Evolutionary conservation across 2,888 invertebrate species (phyloP).

Genomic region (Mellilla xanthometata): DNA sequence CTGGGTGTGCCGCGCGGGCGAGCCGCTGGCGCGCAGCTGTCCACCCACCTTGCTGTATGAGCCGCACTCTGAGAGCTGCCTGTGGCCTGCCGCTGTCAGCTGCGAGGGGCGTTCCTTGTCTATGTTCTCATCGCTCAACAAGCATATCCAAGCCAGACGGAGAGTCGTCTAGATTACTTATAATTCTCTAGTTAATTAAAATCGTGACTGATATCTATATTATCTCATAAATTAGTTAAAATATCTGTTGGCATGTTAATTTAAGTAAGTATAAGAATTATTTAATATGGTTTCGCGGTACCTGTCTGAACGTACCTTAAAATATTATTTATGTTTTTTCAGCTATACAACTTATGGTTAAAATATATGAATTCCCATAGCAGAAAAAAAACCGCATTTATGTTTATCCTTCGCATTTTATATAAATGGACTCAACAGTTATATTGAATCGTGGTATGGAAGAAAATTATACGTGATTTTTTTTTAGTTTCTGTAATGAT

Average conservation of each 20-base stretch:
- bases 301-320: no score
- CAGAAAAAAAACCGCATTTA: no score
- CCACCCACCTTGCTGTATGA: slow-evolving; percentile 40
- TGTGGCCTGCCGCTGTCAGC: slow-evolving; percentile 45
- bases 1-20: slow-evolving; percentile 43
- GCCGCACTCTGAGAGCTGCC: slow-evolving; percentile 37
- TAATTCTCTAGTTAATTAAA: background rate
- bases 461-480: no score
- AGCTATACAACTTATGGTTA: no score
- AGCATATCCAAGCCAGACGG: slow-evolving; percentile 34
- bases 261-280: background rate
- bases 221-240: slow-evolving; percentile 12
- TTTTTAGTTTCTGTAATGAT: no score
- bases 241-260: slow-evolving; percentile 17
- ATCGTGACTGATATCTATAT: slow-evolving; percentile 12
- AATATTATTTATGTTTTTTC: no score
- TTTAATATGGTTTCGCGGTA: no score
- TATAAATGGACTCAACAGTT: no score
- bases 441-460: no score
- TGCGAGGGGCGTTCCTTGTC: slow-evolving; percentile 39
- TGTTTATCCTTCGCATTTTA: no score
- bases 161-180: slow-evolving; percentile 13
- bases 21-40: slow-evolving; percentile 38
- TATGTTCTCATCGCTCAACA: slow-evolving; percentile 32
- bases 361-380: no score